Evolutionary conservation across 2,888 invertebrate genomes (phyloP), one percentile per base, ranked within the genome.

Genomic region (Polyploca ridens): DNA sequence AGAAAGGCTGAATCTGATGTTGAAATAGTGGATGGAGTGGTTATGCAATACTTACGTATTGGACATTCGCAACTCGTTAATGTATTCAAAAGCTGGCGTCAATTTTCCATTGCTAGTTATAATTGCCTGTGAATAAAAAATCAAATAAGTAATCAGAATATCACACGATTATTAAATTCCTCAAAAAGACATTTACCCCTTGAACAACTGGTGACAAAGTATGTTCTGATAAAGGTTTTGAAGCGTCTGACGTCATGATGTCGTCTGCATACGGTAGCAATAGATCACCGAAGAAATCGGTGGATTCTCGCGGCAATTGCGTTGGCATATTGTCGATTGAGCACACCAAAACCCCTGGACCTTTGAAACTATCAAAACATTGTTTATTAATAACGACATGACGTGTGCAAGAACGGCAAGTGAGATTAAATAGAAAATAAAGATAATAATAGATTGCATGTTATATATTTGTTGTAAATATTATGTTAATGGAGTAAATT

Each of bases 301-400:
- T 99, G 3, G 99, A 97, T 87, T 99, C 99, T 59, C 98, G 95
- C 0, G 99, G 99, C 69, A 99, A 94, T 88, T 99, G 99, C 0
- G 99, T 99, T 0, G 99, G 99, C 99, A 99, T 99, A 90, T 99
- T 99, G 90, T 99, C 99, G 75, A 99, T 99, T 16, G 99, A 99
- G 86, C 99, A 99, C n/a, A 99, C 99, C 63, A 99, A 91, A 1
- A 99, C 99, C 27, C 99, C 99, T 0, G 98, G 97, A 0, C 99
- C 99, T 88, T 97, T 98, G 90, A 99, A 99, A 88, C 98, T 97
- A 46, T 46, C n/a, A 79, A 70, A 63, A 66, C 8, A 69, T 65
- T 54, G 75, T 81, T 63, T 49, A 46, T 7, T 35, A 11, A 49
- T 44, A n/a, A 33, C 27, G 27, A 27, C 27, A 27, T 38, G n/a